These are phyloP conservation scores for Anableps anableps DNA, from an alignment of 2,797 vertebrate genomes.

Conservation along the genomic window DNA sequence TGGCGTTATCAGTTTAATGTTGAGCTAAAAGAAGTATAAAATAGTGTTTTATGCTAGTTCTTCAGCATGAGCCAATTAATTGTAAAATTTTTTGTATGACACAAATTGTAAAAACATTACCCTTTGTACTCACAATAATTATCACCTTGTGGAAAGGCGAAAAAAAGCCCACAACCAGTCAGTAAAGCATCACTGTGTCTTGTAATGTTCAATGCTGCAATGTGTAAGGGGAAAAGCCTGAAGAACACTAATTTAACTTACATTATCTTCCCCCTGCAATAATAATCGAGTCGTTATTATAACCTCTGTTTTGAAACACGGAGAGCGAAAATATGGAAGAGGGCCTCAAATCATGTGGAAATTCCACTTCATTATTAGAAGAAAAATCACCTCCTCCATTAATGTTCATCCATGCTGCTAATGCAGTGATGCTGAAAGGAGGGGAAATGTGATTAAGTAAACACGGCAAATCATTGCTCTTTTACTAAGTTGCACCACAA, in stretches of 20 bases:
- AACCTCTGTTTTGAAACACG: conserved; percentile 31
- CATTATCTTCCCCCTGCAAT: conserved; percentile 6
- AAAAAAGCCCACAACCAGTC: background rate
- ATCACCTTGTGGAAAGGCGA: background rate
- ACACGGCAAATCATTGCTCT: conserved; percentile 46
- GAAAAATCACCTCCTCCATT: conserved; percentile 56
- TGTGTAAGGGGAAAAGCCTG: conserved; percentile 1
- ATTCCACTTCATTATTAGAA: conserved; percentile 64
- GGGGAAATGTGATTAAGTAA: conserved; percentile 62
- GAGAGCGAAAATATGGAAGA: conserved; percentile 39
- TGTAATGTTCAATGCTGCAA: conserved; percentile 8
- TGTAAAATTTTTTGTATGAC: background rate
- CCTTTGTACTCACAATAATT: conserved; percentile 12
- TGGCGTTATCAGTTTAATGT: conserved; percentile 53
- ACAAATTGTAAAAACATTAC: conserved; percentile 16
- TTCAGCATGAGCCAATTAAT: conserved; percentile 25
- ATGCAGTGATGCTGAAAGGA: conserved; percentile 54
- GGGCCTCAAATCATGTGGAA: conserved; percentile 53
- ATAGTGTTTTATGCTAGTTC: conserved; percentile 18
- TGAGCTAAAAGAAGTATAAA: conserved; percentile 10
- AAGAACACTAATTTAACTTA: conserved; percentile 13
- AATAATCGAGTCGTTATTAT: conserved; percentile 15
- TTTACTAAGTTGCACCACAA: conserved; percentile 42
- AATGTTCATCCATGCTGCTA: conserved; percentile 66
- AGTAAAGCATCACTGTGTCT: conserved; percentile 5